A percentile compares a stretch with the other conserved stretches of the same genome.
phyloP scores from a whole-genome alignment of 2,888 invertebrate species.

The Caenorhabditis sp. region DNA sequence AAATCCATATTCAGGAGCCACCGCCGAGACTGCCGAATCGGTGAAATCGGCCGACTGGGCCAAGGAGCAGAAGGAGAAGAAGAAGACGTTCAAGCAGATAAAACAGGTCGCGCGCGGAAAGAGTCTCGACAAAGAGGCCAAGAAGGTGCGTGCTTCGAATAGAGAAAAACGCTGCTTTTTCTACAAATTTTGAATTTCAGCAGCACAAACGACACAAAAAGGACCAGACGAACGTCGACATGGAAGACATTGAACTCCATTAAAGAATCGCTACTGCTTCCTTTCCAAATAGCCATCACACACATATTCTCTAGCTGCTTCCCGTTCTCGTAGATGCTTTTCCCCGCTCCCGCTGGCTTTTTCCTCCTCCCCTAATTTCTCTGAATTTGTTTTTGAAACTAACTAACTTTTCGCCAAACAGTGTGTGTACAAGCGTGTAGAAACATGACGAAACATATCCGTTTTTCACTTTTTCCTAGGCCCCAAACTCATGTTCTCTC shows the following conservation, averaged over 20 bases:
- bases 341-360: slow-evolving; percentile 19
- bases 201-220: slow-evolving; percentile 46
- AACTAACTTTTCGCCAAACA: slow-evolving; percentile 25
- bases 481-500: background rate
- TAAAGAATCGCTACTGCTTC: slow-evolving; percentile 5
- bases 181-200: slow-evolving; percentile 27
- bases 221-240: slow-evolving; percentile 50
- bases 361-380: background rate
- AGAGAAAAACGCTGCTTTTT: background rate
- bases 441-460: slow-evolving; percentile 55
- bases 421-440: slow-evolving; percentile 52
- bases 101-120: slow-evolving; percentile 63
- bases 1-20: slow-evolving; percentile 49
- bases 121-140: slow-evolving; percentile 53
- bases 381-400: background rate
- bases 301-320: background rate
- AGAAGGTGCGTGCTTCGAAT: slow-evolving; percentile 17
- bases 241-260: slow-evolving; percentile 57
- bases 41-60: slow-evolving; percentile 54
- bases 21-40: slow-evolving; percentile 61
- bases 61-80: slow-evolving; percentile 67
- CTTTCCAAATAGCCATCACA: background rate
- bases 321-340: slow-evolving; percentile 41
- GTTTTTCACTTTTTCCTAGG: background rate
- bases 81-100: slow-evolving; percentile 69